Evolutionary conservation across 2,888 invertebrate species (phyloP).

Genomic region (Bhutanitis thaidina): DNA sequence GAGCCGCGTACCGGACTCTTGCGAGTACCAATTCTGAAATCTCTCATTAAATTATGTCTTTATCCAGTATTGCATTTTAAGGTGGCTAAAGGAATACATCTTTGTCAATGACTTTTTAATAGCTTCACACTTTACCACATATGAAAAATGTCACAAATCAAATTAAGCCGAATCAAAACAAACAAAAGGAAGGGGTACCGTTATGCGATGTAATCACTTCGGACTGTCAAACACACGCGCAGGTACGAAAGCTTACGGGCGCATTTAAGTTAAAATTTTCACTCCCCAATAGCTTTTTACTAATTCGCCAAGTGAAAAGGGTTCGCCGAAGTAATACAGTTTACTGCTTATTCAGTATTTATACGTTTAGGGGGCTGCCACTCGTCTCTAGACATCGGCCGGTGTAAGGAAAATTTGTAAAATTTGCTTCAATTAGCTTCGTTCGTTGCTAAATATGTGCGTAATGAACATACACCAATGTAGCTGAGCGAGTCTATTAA

Average conservation of each 20-base stretch:
- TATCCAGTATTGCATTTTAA: too few species aligned
- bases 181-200: slow-evolving; percentile 66
- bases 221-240: slow-evolving; percentile 76
- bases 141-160: slow-evolving; percentile 70
- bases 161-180: slow-evolving; percentile 73
- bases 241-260: slow-evolving; percentile 66
- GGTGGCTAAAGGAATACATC: too few species aligned
- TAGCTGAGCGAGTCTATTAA: too few species aligned
- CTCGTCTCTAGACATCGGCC: slow-evolving; percentile 55
- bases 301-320: slow-evolving; percentile 81
- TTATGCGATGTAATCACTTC: slow-evolving; percentile 71
- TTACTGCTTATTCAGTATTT: slow-evolving; percentile 80
- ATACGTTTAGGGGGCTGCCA: slow-evolving; percentile 71
- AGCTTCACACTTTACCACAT: slow-evolving; percentile 27
- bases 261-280: slow-evolving; percentile 79
- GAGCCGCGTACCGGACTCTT: too few species aligned
- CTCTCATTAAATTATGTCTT: too few species aligned
- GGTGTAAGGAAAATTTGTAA: slow-evolving; percentile 67
- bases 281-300: slow-evolving; percentile 79
- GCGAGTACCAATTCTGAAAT: too few species aligned
- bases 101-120: slow-evolving; percentile 25
- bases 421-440: slow-evolving; percentile 56
- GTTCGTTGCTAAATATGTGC: slow-evolving; percentile 31
- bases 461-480: slow-evolving; percentile 11
- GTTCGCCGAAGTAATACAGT: slow-evolving; percentile 79